Percentiles rank a stretch among this genome's conserved stretches.
Evolutionary conservation across 2,888 invertebrate genomes (phyloP).

Genomic region (Melanargia galathea): DNA sequence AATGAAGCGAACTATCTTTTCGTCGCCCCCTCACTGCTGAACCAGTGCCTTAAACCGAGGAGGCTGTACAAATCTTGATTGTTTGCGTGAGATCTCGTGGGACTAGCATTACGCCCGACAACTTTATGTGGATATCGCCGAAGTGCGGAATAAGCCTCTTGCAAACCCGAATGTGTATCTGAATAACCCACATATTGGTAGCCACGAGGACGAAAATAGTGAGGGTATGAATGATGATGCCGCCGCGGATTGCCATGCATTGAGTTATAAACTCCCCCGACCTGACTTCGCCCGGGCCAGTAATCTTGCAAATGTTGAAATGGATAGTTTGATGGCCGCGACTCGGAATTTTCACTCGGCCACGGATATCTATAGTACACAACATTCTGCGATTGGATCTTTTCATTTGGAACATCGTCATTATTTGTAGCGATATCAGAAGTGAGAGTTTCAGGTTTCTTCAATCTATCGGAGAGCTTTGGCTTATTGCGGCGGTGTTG

Average conservation of each 20-base stretch:
- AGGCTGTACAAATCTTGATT: constrained; percentile 75
- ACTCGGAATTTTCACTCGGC: constrained; percentile 67
- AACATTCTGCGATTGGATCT: constrained; percentile 53
- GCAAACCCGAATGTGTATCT: constrained; percentile 52
- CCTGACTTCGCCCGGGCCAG: constrained; percentile 68
- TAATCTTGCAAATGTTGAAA: constrained; percentile 76
- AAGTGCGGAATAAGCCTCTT: constrained; percentile 58
- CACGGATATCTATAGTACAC: constrained; percentile 70
- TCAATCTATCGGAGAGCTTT: constrained; percentile 49
- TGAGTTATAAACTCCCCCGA: constrained; percentile 69
- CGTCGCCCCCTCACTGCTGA: constrained; percentile 72
- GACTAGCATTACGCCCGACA: constrained; percentile 56
- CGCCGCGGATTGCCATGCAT: constrained; percentile 70
- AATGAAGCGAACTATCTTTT: constrained; percentile 70
- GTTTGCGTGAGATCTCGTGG: constrained; percentile 56
- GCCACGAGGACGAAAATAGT: constrained; percentile 62
- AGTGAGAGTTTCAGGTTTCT: constrained; percentile 45
- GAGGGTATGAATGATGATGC: constrained; percentile 74
- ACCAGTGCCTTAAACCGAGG: constrained; percentile 76
- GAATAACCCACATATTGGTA: constrained; percentile 51
- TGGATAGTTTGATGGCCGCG: constrained; percentile 70
- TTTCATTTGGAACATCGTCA: constrained; percentile 41
- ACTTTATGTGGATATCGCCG: constrained; percentile 61
- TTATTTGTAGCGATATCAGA: constrained; percentile 43
- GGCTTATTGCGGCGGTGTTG: constrained; percentile 73